These are phyloP conservation scores for Noctua pronuba DNA, from an alignment of 2,888 invertebrate species.

Conservation along the genomic window DNA sequence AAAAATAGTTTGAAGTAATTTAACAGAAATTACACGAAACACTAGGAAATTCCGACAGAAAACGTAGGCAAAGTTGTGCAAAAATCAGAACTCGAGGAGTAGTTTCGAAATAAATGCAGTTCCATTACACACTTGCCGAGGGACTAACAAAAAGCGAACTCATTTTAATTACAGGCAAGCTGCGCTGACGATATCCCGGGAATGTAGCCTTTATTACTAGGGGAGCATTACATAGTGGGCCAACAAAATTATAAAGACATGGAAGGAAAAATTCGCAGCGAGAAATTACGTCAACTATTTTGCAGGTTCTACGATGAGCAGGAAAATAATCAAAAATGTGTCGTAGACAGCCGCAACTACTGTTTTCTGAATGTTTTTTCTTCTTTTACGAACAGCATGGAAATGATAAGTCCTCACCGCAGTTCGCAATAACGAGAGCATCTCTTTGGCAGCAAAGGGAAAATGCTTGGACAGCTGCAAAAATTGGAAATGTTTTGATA, in stretches of 20 bases:
- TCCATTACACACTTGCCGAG: constrained; percentile 42
- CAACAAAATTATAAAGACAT: constrained; percentile 36
- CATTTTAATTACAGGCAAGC: constrained; percentile 65
- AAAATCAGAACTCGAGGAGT: constrained; percentile 45
- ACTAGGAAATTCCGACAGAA: constrained; percentile 10
- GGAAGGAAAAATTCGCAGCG: too few species aligned
- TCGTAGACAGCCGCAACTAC: neutral
- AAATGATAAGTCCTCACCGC: constrained; percentile 29
- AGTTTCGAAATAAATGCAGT: constrained; percentile 39
- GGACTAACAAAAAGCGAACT: constrained; percentile 45
- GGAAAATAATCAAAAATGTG: neutral
- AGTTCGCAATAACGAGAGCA: constrained; percentile 16
- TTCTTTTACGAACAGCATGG: constrained; percentile 16
- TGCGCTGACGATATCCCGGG: constrained; percentile 47
- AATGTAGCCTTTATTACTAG: constrained; percentile 61
- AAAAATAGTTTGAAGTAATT: neutral
- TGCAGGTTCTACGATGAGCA: neutral
- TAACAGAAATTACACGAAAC: constrained; percentile 1
- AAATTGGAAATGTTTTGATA: constrained; percentile 22
- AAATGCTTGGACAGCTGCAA: constrained; percentile 19
- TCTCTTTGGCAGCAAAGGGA: constrained; percentile 22
- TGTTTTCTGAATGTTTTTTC: constrained; percentile 13
- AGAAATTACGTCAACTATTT: constrained; percentile 14
- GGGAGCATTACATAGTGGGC: constrained; percentile 11
- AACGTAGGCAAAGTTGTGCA: neutral